Conservation (phyloP, 53 echinoderm and acorn worm species). For the Arbacia lixula region DNA sequence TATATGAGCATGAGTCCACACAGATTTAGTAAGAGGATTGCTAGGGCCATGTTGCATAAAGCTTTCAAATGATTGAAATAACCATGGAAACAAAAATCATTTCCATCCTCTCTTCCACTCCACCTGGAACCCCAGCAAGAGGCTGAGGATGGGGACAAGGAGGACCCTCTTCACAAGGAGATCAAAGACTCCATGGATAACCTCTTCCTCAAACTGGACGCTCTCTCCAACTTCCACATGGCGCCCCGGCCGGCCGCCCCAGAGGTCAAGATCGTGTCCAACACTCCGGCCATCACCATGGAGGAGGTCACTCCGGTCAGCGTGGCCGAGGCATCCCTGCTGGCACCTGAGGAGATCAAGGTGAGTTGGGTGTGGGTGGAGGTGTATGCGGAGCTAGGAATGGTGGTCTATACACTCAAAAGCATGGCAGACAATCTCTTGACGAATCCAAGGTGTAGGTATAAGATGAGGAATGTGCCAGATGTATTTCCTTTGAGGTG, state of each 20-base stretch:
- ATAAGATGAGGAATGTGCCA: no score
- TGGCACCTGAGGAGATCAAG: slow-evolving; percentile 97
- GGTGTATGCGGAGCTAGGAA: no score
- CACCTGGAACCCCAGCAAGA: slow-evolving; percentile 76
- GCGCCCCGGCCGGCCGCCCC: slow-evolving; percentile 87
- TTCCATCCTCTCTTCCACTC: no score
- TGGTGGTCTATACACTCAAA: no score
- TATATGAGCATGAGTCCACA: no score
- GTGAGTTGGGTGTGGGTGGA: slow-evolving; percentile 56
- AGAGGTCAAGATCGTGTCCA: slow-evolving; percentile 93
- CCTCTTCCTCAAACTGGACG: slow-evolving; percentile 92
- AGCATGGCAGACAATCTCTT: no score
- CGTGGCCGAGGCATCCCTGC: slow-evolving; percentile 73
- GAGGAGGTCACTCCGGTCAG: slow-evolving; percentile 93
- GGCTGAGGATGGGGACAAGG: slow-evolving; percentile 76
- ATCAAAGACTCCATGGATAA: slow-evolving; percentile 96
- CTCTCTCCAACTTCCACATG: slow-evolving; percentile 94
- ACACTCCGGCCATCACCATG: slow-evolving; percentile 91
- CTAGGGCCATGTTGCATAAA: no score
- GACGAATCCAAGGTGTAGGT: no score
- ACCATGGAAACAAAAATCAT: no score
- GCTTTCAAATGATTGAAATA: no score
- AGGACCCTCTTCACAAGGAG: slow-evolving; percentile 84
- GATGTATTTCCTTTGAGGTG: no score
- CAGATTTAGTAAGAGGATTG: no score